These are phyloP conservation scores for Promerops cafer DNA, from an alignment of 2,113 vertebrate species.

Conservation along the genomic window DNA sequence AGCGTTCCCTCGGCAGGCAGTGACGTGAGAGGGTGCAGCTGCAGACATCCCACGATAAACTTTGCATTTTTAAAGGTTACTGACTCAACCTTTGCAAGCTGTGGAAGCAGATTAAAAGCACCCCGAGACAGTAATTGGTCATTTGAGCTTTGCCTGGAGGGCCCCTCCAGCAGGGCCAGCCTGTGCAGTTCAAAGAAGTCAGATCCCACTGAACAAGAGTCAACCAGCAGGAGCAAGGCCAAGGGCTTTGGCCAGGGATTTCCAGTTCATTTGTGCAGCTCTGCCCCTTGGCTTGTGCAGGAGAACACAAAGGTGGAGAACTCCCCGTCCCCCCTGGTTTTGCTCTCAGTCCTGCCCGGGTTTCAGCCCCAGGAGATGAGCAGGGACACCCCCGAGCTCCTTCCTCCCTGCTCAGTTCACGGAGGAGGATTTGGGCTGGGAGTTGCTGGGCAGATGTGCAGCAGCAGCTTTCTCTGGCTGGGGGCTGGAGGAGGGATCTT, in stretches of 20 bases:
- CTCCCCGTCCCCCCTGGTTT: background rate
- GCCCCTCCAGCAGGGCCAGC: background rate
- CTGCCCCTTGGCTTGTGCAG: background rate
- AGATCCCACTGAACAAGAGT: background rate
- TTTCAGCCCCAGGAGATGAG: background rate
- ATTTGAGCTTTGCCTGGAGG: background rate
- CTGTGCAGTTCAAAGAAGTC: fast-evolving
- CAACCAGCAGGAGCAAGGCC: background rate
- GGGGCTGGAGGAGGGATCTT: background rate
- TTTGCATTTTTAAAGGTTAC: background rate
- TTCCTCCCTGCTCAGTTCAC: fast-evolving
- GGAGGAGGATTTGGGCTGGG: background rate
- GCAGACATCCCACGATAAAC: background rate
- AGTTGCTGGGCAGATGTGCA: background rate
- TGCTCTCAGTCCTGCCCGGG: background rate
- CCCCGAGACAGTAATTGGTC: background rate
- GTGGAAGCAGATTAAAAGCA: background rate
- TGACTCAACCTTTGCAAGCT: background rate
- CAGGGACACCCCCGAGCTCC: fast-evolving
- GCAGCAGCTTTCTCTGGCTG: background rate
- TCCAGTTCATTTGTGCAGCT: fast-evolving
- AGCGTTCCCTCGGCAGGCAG: background rate
- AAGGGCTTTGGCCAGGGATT: background rate
- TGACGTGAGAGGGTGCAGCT: background rate
- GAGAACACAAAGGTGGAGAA: fast-evolving